Percentiles rank a stretch among this genome's conserved stretches.
phyloP scores from a whole-genome alignment of 1,140 invertebrate genomes.

The Saccostrea echinata region DNA sequence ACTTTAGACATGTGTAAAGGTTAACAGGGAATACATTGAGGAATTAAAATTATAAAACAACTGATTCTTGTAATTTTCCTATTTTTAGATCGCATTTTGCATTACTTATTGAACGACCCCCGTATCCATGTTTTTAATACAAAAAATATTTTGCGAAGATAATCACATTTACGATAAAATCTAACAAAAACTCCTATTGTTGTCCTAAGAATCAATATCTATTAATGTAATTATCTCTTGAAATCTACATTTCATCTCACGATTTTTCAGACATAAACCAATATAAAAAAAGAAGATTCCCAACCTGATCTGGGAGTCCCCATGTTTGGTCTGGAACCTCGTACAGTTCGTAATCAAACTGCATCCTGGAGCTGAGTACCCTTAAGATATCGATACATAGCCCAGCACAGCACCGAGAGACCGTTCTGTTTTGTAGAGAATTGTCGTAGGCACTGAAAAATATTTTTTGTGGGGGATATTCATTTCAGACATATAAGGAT shows the following conservation, averaged over 20 bases:
- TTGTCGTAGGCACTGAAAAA: constrained; percentile 47
- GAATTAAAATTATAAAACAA: too few relatives aligned
- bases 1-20: too few relatives aligned
- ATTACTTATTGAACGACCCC: too few relatives aligned
- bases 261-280: background rate
- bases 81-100: too few relatives aligned
- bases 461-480: background rate
- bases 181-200: background rate
- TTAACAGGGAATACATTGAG: too few relatives aligned
- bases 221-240: background rate
- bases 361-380: constrained; percentile 90
- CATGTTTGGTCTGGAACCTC: constrained; percentile 97
- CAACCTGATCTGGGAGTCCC: constrained; percentile 84
- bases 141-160: background rate
- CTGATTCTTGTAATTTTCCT: too few relatives aligned
- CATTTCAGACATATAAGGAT: background rate
- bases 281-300: constrained; percentile 21
- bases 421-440: constrained; percentile 62
- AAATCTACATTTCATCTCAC: constrained; percentile 9
- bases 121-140: background rate
- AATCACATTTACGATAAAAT: background rate
- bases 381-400: constrained; percentile 97
- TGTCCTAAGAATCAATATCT: background rate
- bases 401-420: constrained; percentile 93
- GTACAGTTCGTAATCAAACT: constrained; percentile 97